These are phyloP conservation scores for Gambusia affinis DNA, from an alignment of 2,113 vertebrate species.

Conservation along the genomic window DNA sequence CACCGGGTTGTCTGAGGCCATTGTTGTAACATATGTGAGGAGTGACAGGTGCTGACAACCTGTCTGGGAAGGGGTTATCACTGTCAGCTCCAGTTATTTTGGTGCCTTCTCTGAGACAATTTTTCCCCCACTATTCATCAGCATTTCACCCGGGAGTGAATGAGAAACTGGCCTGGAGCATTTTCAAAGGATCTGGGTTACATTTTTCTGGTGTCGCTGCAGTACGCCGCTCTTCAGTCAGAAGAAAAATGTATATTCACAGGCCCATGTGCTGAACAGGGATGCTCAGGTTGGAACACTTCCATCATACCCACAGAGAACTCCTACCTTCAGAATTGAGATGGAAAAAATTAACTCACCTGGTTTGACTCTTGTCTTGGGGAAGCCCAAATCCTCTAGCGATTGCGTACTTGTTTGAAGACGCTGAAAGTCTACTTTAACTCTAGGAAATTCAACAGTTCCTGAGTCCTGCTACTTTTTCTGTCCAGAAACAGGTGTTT, in stretches of 20 bases:
- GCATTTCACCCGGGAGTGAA: constrained; percentile 42
- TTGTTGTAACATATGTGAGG: constrained; percentile 43
- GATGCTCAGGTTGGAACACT: not conserved
- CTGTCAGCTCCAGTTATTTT: constrained; percentile 45
- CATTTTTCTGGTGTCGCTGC: constrained; percentile 17
- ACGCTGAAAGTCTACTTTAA: constrained; percentile 24
- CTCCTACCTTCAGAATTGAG: not conserved
- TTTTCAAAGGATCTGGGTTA: constrained; percentile 44
- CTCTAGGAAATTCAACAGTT: constrained; percentile 16
- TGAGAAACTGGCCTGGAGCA: constrained; percentile 35
- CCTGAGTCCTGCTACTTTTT: not conserved
- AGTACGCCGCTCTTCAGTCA: constrained; percentile 30
- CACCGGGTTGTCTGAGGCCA: constrained; percentile 49
- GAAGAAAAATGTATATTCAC: constrained; percentile 19
- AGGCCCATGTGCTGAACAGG: constrained; percentile 12
- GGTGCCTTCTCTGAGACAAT: constrained; percentile 17
- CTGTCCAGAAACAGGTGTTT: constrained; percentile 37
- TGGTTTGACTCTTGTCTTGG: constrained; percentile 7
- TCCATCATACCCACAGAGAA: not conserved
- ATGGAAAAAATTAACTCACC: constrained; percentile 44
- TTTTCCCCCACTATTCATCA: constrained; percentile 30
- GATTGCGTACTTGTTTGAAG: constrained; percentile 3
- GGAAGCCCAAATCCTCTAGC: constrained; percentile 15
- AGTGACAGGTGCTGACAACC: constrained; percentile 40
- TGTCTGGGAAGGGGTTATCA: constrained; percentile 33